Evolutionary conservation across 1,140 invertebrate genomes (phyloP).

Genomic region (Pteromalus puparum): DNA sequence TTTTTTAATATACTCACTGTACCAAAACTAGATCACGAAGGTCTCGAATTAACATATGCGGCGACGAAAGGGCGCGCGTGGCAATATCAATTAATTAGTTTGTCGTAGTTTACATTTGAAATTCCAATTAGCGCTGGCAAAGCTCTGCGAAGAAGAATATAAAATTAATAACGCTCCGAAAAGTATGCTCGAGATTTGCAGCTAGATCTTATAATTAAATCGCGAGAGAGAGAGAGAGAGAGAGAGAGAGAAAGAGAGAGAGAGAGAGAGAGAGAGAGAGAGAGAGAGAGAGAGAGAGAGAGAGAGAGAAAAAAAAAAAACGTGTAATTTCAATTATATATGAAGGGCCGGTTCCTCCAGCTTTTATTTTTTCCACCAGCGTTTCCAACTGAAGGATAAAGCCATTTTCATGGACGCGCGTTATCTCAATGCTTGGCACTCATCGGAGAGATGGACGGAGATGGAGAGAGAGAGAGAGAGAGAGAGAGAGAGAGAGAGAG

Average conservation of each 20-base stretch:
- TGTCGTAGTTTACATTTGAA: constrained; percentile 7
- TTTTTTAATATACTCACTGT: too few species aligned
- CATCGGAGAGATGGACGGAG: constrained; percentile 6
- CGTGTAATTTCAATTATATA: too few species aligned
- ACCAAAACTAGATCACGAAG: too few species aligned
- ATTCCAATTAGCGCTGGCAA: neutral
- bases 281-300: too few species aligned
- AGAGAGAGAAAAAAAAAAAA: too few species aligned
- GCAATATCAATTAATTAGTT: neutral
- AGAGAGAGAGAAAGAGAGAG: too few species aligned
- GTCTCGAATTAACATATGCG: neutral
- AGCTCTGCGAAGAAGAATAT: neutral
- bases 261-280: too few species aligned
- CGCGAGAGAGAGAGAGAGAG: too few species aligned
- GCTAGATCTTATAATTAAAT: too few species aligned
- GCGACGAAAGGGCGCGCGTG: neutral
- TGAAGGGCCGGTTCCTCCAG: too few species aligned
- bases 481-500: neutral
- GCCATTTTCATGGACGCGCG: neutral
- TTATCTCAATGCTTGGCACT: constrained; percentile 4
- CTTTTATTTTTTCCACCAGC: neutral
- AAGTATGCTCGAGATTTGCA: too few species aligned
- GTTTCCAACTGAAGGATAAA: neutral
- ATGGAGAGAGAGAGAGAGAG: neutral
- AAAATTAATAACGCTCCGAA: neutral